Evolutionary conservation across 1,140 invertebrate genomes (phyloP).

Genomic region (Chironomus striatipennis): DNA sequence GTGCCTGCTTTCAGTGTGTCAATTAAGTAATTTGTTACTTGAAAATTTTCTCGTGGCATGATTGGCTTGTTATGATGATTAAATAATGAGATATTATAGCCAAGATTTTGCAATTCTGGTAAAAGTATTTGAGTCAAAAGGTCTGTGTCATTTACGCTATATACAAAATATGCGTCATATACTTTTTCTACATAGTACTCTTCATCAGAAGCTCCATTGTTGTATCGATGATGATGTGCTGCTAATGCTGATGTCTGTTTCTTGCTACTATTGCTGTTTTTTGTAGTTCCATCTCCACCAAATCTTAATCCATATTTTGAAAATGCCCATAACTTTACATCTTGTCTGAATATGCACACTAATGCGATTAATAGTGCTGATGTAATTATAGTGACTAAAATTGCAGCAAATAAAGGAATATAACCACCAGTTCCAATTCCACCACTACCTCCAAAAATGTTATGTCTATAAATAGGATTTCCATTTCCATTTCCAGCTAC

Average conservation of each 20-base stretch:
- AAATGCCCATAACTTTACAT: conserved; percentile 63
- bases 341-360: conserved; percentile 66
- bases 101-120: conserved; percentile 66
- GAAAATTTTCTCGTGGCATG: conserved; percentile 50
- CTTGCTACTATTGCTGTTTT: conserved; percentile 37
- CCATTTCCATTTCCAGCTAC: conserved; percentile 39
- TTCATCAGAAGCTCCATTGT: conserved; percentile 30
- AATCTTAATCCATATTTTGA: conserved; percentile 63
- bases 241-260: conserved; percentile 31
- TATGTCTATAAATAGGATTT: conserved; percentile 38
- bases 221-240: conserved; percentile 28
- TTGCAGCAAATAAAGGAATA: conserved; percentile 61
- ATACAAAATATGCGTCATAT: conserved; percentile 81
- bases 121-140: conserved; percentile 69
- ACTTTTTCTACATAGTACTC: conserved; percentile 55
- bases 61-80: conserved; percentile 44
- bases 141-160: conserved; percentile 75
- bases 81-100: conserved; percentile 56
- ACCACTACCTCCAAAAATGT: too few species aligned
- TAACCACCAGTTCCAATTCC: conserved; percentile 47
- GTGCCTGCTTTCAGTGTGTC: conserved; percentile 69
- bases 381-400: conserved; percentile 61
- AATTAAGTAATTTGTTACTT: conserved; percentile 56
- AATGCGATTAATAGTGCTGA: conserved; percentile 58
- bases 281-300: conserved; percentile 49